Percentiles rank a stretch among this genome's conserved stretches.
These are phyloP conservation scores for Drosophila prosaltans DNA, from an alignment of 1,140 invertebrate genomes.

Conservation along the genomic window DNA sequence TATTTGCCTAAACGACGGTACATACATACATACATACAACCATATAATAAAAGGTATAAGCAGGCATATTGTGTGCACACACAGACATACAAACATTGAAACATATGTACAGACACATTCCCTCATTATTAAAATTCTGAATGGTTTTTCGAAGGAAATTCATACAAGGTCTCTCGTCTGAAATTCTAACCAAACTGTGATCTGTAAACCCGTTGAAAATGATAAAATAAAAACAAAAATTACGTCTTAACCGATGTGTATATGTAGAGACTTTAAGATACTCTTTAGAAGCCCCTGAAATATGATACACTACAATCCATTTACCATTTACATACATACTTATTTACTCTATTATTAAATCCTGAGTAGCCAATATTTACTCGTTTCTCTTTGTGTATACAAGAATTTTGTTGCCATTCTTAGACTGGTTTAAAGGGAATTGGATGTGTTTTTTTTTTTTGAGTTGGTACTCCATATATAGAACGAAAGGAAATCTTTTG, in stretches of 20 bases:
- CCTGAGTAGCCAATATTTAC: too few species aligned
- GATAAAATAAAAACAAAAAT: background rate
- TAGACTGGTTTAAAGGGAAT: too few species aligned
- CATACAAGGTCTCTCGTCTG: constrained; percentile 3
- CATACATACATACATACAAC: constrained; percentile 6
- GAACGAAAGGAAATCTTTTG: too few species aligned
- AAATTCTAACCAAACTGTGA: constrained; percentile 53
- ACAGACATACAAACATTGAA: constrained; percentile 1
- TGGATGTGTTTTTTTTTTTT: too few species aligned
- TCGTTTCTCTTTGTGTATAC: too few species aligned
- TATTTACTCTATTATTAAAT: too few species aligned
- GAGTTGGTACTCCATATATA: too few species aligned
- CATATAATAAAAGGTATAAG: constrained; percentile 37
- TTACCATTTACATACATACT: too few species aligned
- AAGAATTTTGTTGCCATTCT: too few species aligned
- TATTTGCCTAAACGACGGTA: constrained; percentile 49
- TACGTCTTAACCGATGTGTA: background rate
- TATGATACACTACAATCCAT: background rate
- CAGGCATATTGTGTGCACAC: background rate
- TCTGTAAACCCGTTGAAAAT: constrained; percentile 15
- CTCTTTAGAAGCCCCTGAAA: background rate
- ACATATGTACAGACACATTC: constrained; percentile 1
- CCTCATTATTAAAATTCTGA: constrained; percentile 13
- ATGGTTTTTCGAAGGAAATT: constrained; percentile 19
- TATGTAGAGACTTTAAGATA: background rate